Evolutionary conservation across 64 coral and sea anemone genomes (phyloP), one percentile per base, ranked within the genome.

Genomic region (Catalaphyllia jardinei): DNA sequence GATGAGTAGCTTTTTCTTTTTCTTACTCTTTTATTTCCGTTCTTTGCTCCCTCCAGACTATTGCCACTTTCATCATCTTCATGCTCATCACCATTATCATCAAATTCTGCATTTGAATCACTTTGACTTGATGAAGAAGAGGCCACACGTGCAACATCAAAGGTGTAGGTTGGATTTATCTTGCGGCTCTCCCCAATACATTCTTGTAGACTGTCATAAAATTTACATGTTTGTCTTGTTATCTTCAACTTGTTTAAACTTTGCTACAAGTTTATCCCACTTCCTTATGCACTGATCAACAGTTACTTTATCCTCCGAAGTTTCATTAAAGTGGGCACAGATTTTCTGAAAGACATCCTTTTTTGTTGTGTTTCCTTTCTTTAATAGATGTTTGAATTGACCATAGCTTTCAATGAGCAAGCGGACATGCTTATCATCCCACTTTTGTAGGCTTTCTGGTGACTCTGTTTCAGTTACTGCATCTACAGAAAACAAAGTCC

Each of bases 1-100:
- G 46, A 61, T 27, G 91, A 87, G 28, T 74, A 17, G 75, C 91
- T 87, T 63, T 92, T 92, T 79, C 91, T 67, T 27, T 79, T 92
- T 12, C 74, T 71, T 15, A 39, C 29, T 62, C 10, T 1, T 51
- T 39, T 52, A 82, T 72, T 20, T 67, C 33, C 4, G 14, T 87
- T 80, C 22, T 86, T 86, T 59, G 52, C 49, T 49, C 0, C 62
- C 54, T 78, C 33, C 33, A 35, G 18, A 8, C 50, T 24, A 8
- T 59, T 52, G 17, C 22, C 42, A n/a, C 60, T 79, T 8, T 30
- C 62, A 71, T 72, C 83, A n/a, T 55, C 62, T 42, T 74, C 81
- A 86, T 39, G 29, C 22, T 63, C 20, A 52, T 92, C 84, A 60
- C 54, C 39, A 38, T 11, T 24, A 6, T 31, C 27, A 10, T 65